phyloP scores from a whole-genome alignment of 2,888 invertebrate species.

The Polylopha cassiicola region DNA sequence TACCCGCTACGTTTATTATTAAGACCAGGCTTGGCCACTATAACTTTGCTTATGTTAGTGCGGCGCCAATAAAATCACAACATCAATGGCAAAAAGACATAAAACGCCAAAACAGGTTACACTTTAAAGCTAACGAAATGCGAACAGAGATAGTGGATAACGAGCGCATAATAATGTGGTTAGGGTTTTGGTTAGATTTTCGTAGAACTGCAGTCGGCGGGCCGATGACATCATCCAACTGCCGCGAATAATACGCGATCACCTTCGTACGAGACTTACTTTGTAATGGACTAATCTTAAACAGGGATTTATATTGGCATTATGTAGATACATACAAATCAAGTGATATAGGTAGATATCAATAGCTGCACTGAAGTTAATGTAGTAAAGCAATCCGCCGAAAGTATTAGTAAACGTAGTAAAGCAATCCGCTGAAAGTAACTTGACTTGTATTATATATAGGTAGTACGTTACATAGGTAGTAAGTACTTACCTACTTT shows the following conservation, averaged over 20 bases:
- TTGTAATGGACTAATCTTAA: background rate
- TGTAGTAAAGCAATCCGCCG: too few relatives aligned
- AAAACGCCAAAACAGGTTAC: slow-evolving; percentile 57
- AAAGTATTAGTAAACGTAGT: too few relatives aligned
- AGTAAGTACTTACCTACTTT: too few relatives aligned
- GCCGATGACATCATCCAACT: slow-evolving; percentile 62
- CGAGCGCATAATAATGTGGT: slow-evolving; percentile 59
- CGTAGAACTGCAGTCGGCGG: slow-evolving; percentile 60
- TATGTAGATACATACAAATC: background rate
- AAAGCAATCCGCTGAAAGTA: too few relatives aligned
- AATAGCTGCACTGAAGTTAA: too few relatives aligned
- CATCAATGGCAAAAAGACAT: slow-evolving; percentile 37
- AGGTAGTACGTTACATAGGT: too few relatives aligned
- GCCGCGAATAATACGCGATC: slow-evolving; percentile 44
- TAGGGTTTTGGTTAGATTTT: slow-evolving; percentile 43
- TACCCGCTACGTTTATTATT: slow-evolving; percentile 4
- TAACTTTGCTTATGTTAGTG: slow-evolving; percentile 10
- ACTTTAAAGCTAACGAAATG: slow-evolving; percentile 49
- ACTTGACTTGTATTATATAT: too few relatives aligned
- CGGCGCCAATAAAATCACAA: too few relatives aligned
- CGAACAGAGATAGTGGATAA: slow-evolving; percentile 48
- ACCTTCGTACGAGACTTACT: slow-evolving; percentile 43
- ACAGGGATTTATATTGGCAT: too few relatives aligned
- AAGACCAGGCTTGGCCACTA: background rate
- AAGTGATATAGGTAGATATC: too few relatives aligned